phyloP scores from a whole-genome alignment of 2,113 vertebrate genomes.

The Notechis scutatus region DNA sequence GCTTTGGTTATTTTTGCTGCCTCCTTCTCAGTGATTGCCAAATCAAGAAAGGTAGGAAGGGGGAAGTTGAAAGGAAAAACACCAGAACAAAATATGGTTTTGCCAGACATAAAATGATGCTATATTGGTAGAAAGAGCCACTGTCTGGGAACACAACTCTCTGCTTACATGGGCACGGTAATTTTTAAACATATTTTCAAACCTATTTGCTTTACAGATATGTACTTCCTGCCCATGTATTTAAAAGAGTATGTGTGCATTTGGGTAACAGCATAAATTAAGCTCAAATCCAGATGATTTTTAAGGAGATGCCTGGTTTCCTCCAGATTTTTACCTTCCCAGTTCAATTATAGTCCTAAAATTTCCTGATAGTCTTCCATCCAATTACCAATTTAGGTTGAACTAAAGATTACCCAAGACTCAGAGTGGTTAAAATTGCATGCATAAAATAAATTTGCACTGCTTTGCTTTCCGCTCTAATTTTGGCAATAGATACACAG shows the following conservation, averaged over 20 bases:
- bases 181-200: not conserved
- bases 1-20: not conserved
- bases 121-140: not conserved
- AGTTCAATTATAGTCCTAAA: not conserved
- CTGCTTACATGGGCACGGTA: not conserved
- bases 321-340: not conserved
- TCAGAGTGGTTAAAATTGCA: not conserved
- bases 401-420: not conserved
- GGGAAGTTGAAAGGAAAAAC: not conserved
- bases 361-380: not conserved
- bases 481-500: not conserved
- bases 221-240: not conserved
- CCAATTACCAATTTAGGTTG: not conserved
- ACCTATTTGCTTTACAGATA: not conserved
- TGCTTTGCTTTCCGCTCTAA: not conserved
- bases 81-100: not conserved
- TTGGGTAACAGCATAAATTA: not conserved
- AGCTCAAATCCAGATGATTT: not conserved
- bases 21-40: not conserved
- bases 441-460: not conserved
- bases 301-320: not conserved
- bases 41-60: not conserved
- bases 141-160: not conserved
- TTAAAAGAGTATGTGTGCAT: not conserved
- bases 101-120: not conserved